Evolutionary conservation across 2,113 vertebrate genomes (phyloP), one percentile per base, ranked within the genome.

Genomic region (Carassius carassius): DNA sequence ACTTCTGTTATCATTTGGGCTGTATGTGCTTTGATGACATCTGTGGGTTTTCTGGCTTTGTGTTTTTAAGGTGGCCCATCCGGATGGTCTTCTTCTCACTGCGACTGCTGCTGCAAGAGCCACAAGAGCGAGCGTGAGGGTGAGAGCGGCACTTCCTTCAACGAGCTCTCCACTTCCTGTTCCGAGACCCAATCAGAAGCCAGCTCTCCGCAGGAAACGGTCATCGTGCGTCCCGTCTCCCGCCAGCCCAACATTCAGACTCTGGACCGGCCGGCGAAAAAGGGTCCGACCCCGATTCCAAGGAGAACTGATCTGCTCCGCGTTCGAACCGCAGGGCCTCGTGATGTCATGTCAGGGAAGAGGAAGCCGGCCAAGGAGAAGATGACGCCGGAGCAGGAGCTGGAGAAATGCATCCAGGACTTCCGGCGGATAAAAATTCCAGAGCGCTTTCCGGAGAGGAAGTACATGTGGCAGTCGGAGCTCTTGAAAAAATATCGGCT

Each of bases 381-480:
- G 96, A 92, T 99, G 69, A 99, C 98, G 0, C 96, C 97, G 0
- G 98, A 97, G 91, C 98, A 99, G 84, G 98, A 99, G 95, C 93
- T 99, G 85, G 96, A 99, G 87, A 99, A 97, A 88, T 99, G 98
- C 84, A 99, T 99, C 93, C 97, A 98, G 94, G 98, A 99, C 96
- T 99, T 99, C 94, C 95, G 95, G 13, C 97, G 97, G 89, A 99
- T 99, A 90, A 96, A 97, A 92, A 99, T 99, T 89, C 98, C 98
- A 0, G 97, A 98, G 56, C 96, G 91, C 87, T 99, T 99, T 91
- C 97, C 97, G 0, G 97, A 99, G 92, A 96, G 97, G 90, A 99
- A 99, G 85, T 95, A 98, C 82, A 96, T 96, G 89, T 99, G 98
- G 98, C 98, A 99, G 88, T 97, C 97, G 0, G 98, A 99, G 91